These are phyloP conservation scores for Oncopodura yosiiana DNA, from an alignment of 1,140 invertebrate species.

Conservation along the genomic window DNA sequence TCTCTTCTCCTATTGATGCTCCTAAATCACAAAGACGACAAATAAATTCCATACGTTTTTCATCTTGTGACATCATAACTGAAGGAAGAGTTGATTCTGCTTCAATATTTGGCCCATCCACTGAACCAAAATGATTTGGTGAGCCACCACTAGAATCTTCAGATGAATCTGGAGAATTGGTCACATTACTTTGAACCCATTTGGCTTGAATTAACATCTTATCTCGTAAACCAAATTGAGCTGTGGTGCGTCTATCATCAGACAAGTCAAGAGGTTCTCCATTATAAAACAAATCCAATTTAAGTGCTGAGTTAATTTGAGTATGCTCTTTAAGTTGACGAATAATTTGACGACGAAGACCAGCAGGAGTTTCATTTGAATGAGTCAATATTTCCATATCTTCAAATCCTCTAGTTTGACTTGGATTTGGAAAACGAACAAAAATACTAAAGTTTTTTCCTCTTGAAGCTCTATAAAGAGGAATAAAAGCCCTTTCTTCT, in stretches of 20 bases:
- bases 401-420: conserved; percentile 77
- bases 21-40: conserved; percentile 83
- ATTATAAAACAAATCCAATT: conserved; percentile 82
- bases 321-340: conserved; percentile 29
- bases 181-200: conserved; percentile 66
- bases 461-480: conserved; percentile 73
- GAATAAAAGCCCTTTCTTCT: conserved; percentile 78
- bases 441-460: conserved; percentile 80
- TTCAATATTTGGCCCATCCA: conserved; percentile 64
- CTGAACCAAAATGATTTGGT: conserved; percentile 56
- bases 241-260: conserved; percentile 79
- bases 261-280: conserved; percentile 75
- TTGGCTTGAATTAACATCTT: conserved; percentile 89
- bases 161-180: conserved; percentile 75
- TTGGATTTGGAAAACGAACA: conserved; percentile 81
- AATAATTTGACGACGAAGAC: conserved; percentile 55
- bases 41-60: conserved; percentile 74
- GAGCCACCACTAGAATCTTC: conserved; percentile 80
- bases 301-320: conserved; percentile 43
- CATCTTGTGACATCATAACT: conserved; percentile 69
- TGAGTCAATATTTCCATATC: conserved; percentile 89
- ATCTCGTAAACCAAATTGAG: conserved; percentile 75
- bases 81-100: conserved; percentile 82
- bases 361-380: conserved; percentile 82
- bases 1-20: conserved; percentile 63